Percentiles rank a stretch among this genome's conserved stretches.
phyloP scores from a whole-genome alignment of 2,888 invertebrate species.

The Escarpia spicata region DNA sequence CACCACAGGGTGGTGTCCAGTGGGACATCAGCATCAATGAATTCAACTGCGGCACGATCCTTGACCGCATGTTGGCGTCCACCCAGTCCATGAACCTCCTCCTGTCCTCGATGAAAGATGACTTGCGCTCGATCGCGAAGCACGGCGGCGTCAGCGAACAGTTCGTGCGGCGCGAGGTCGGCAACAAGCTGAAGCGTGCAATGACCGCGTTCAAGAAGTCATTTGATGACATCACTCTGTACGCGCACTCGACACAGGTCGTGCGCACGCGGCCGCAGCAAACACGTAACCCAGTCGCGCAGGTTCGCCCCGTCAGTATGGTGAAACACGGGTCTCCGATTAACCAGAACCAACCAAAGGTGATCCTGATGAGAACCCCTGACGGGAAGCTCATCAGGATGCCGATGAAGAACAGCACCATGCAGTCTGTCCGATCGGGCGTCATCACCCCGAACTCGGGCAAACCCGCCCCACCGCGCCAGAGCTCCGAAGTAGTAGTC shows the following conservation, averaged over 20 bases:
- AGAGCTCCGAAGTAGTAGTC: not conserved
- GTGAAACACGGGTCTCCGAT: not conserved
- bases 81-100: conserved; percentile 39
- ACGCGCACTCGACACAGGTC: not conserved
- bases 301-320: not conserved
- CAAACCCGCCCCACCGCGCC: not conserved
- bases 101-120: conserved; percentile 35
- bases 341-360: not conserved
- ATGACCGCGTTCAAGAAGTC: conserved; percentile 31
- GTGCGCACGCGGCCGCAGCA: not conserved
- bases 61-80: conserved; percentile 34
- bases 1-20: not conserved
- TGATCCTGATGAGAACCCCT: not conserved
- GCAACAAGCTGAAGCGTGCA: conserved; percentile 31
- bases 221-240: conserved; percentile 30
- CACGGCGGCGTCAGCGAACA: not conserved
- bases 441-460: not conserved
- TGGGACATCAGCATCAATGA: conserved; percentile 24
- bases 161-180: conserved; percentile 21
- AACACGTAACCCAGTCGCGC: not conserved
- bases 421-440: not conserved
- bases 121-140: conserved; percentile 26
- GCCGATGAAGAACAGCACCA: not conserved
- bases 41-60: conserved; percentile 25
- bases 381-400: not conserved